These are phyloP conservation scores for Oithona nana DNA, from an alignment of 2,888 invertebrate species.

Conservation along the genomic window DNA sequence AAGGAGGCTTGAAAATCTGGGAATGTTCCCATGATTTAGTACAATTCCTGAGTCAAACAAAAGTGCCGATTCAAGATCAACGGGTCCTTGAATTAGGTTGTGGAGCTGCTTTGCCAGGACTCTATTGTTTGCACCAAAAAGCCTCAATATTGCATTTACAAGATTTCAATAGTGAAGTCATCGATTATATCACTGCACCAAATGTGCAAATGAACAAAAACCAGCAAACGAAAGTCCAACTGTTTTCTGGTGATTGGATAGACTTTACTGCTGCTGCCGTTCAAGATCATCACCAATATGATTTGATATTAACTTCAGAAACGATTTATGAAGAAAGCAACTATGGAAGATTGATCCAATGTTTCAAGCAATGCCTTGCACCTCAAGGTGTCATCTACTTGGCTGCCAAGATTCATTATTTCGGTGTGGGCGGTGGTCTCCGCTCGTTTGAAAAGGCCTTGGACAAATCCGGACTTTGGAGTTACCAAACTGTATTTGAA, in stretches of 20 bases:
- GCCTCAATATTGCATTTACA: constrained; percentile 57
- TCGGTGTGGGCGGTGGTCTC: constrained; percentile 79
- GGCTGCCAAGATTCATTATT: constrained; percentile 80
- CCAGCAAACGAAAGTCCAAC: constrained; percentile 22
- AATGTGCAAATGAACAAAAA: constrained; percentile 47
- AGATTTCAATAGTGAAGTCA: constrained; percentile 81
- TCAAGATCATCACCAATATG: constrained; percentile 38
- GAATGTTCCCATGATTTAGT: constrained; percentile 72
- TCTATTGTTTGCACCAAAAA: constrained; percentile 46
- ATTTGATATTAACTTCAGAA: constrained; percentile 73
- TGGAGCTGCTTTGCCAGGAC: constrained; percentile 73
- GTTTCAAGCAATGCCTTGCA: constrained; percentile 44
- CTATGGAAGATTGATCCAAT: constrained; percentile 49
- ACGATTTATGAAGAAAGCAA: constrained; percentile 64
- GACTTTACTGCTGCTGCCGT: constrained; percentile 31
- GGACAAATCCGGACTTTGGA: constrained; percentile 35
- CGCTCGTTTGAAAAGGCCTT: constrained; percentile 50
- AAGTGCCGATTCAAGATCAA: constrained; percentile 26
- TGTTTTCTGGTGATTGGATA: constrained; percentile 52
- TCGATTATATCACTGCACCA: constrained; percentile 57
- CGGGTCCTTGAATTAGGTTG: constrained; percentile 73
- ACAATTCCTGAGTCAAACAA: constrained; percentile 35
- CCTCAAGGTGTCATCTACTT: constrained; percentile 44
- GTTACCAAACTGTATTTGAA: constrained; percentile 29
- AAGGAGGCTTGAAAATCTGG: constrained; percentile 90